Evolutionary conservation across 2,797 vertebrate species (phyloP).

Genomic region (Artibeus lituratus): DNA sequence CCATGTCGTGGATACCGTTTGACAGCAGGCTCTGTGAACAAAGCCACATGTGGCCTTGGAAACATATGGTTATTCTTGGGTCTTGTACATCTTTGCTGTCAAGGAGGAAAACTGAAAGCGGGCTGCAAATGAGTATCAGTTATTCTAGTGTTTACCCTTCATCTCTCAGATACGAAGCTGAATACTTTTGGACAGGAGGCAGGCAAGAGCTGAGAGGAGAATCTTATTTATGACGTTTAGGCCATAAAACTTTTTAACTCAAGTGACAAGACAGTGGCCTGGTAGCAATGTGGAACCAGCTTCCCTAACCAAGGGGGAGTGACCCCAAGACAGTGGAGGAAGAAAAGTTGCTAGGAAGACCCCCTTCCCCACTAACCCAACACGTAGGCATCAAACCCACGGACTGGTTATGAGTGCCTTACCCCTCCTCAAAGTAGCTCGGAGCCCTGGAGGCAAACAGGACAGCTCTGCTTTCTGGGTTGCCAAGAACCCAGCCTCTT

Average conservation of each 20-base stretch:
- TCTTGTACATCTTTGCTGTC: neutral
- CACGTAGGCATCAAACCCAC: fast-evolving
- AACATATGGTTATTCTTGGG: neutral
- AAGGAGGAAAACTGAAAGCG: neutral
- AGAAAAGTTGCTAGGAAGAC: neutral
- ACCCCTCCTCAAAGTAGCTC: too few species aligned
- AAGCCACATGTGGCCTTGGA: neutral
- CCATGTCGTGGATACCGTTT: neutral
- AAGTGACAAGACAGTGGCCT: neutral
- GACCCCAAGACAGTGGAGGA: neutral
- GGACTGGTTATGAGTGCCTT: fast-evolving
- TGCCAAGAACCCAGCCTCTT: neutral
- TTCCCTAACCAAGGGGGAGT: neutral
- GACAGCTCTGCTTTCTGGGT: neutral
- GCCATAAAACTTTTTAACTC: neutral
- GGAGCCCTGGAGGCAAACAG: neutral
- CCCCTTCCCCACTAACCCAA: neutral
- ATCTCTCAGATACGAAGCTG: neutral
- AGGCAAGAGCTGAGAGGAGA: neutral
- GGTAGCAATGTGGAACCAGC: neutral
- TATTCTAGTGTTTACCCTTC: neutral
- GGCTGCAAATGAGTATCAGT: neutral
- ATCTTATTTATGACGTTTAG: neutral
- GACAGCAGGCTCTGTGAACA: neutral
- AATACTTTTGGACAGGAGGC: neutral